Evolutionary conservation across 2,888 invertebrate species (phyloP), one percentile per base, ranked within the genome.

Genomic region (Thymelicus lineola): DNA sequence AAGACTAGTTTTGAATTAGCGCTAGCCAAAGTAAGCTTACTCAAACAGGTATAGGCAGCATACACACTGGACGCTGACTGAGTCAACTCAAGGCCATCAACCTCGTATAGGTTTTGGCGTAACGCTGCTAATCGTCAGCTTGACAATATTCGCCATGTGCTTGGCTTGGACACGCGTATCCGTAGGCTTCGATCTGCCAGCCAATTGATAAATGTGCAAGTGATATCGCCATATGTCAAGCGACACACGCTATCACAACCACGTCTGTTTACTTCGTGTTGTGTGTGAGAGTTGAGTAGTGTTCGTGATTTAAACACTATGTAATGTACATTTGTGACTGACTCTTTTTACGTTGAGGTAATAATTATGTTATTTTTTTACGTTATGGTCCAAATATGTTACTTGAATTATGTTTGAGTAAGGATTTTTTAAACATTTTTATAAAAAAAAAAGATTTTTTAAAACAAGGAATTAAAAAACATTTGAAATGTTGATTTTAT

Each of bases 141-240:
- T 86, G 86, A 86, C 90, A 90, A 89, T 89, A 89, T 90, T 90
- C 86, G 90, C 90, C 83, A 89, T 86, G 87, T 85, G 82, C 81
- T 78, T 63, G 73, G 64, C 69, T 73, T 70, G 66, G 65, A 72
- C 69, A 73, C 77, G 74, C 78, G 78, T 75, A 74, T 72, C 71
- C 75, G 73, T 72, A 75, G 66, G 71, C 61, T 72, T 70, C 62
- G 71, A 72, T 71, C 70, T 28, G 58, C 48, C 36, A 62, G 70
- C 59, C 64, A 72, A 69, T 72, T 72, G 70, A 75, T 72, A 75
- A 66, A 59, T 59, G 55, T 57, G 57, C 36, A 46, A 69, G 58
- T 48, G 69, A 69, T 63, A 70, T 7, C 58, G 20, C 68, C 20
- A n/a, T 63, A 59, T 35, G 63, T 55, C 68, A 63, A 55, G 10